Evolutionary conservation across 2,113 vertebrate genomes (phyloP).

Genomic region (Typhlomys cinereus): DNA sequence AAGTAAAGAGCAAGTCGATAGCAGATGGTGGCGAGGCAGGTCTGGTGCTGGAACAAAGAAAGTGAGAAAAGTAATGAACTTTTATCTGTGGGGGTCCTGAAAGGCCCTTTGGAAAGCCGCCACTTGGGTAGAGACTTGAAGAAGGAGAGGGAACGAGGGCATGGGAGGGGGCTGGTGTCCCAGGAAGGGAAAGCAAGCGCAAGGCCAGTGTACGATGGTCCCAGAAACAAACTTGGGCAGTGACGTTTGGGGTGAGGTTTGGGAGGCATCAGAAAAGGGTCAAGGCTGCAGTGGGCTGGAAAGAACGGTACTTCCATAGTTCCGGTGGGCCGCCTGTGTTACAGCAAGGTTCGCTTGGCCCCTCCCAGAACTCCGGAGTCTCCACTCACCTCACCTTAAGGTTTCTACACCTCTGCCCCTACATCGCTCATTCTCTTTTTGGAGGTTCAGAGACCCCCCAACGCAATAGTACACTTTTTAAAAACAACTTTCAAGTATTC

Average conservation of each 20-base stretch:
- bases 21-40: not conserved
- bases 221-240: not conserved
- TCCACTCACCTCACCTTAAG: not conserved
- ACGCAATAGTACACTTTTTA: not conserved
- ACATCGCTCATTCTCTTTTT: not conserved
- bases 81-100: not conserved
- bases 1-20: too few species aligned
- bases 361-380: not conserved
- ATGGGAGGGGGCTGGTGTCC: not conserved
- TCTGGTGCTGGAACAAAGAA: too few species aligned
- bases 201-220: not conserved
- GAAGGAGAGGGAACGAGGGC: not conserved
- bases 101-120: not conserved
- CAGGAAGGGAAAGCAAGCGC: not conserved
- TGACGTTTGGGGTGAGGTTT: not conserved
- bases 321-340: too few species aligned
- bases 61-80: not conserved
- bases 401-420: not conserved
- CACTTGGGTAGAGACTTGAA: not conserved
- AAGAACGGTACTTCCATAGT: not conserved
- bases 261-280: not conserved
- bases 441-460: not conserved
- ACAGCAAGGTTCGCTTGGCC: too few species aligned
- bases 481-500: not conserved
- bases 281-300: too few species aligned